Evolutionary conservation across 2,797 vertebrate genomes (phyloP), one percentile per base, ranked within the genome.

Genomic region (Neosilurus hyrtlii): DNA sequence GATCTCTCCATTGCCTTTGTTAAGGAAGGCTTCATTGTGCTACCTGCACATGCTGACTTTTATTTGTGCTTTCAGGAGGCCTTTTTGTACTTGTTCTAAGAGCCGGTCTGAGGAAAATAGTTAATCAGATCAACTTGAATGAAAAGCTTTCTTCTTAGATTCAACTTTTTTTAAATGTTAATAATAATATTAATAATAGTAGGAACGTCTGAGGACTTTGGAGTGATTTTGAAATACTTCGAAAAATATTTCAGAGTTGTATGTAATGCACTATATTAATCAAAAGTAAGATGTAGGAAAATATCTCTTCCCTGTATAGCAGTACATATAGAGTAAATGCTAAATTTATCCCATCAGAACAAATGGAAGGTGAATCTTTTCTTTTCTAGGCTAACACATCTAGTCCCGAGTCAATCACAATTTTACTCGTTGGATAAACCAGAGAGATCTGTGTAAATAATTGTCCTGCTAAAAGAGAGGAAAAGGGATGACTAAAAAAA

Each of bases 41-140:
- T 92, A 92, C 94, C 91, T 93, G 90, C 73, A 35, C 92, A 89
- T 6, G 89, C 92, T 91, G 93, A 94, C 93, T 94, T 93, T 89
- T 91, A 91, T 91, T 91, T 92, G 75, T 37, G 81, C 90, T 93
- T 92, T 94, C 88, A 90, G 90, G 90, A 88, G 90, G 91, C 86
- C 81, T 90, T 90, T 91, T 77, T 92, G 54, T 78, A 71, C 82
- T 66, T 81, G 61, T 80, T 93, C 89, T 89, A 85, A 92, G 89
- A 89, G 90, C 91, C 43, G 59, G 79, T 90, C 92, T 93, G 80
- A n/a, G 85, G 91, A 83, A 76, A 82, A 88, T 85, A 86, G 86
- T 85, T 93, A 94, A 95, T 95, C 91, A 93, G 92, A 90, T 90
- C 89, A 73, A 86, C 88, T 91, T 67, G 84, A 76, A 85, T 83